Evolutionary conservation across 2,113 vertebrate genomes (phyloP).

Genomic region (Syngnathoides biaculeatus): DNA sequence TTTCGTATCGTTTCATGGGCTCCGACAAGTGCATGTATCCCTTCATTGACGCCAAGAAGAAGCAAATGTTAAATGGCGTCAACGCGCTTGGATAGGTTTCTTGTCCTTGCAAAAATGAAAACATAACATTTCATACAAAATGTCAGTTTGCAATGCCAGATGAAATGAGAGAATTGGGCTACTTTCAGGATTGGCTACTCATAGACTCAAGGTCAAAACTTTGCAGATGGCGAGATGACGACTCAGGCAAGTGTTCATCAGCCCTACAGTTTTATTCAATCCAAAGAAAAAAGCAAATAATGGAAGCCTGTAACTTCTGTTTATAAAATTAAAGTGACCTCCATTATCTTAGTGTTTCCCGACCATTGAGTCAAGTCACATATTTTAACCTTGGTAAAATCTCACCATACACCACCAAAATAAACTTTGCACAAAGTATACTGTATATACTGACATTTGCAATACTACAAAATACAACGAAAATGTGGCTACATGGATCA

Average conservation of each 20-base stretch:
- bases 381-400: no score
- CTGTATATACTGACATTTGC: no score
- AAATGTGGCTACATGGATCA: no score
- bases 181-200: slow-evolving; percentile 20
- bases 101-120: neutral
- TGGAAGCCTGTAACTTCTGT: neutral
- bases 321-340: slow-evolving; percentile 24
- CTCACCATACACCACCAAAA: no score
- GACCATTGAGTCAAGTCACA: neutral
- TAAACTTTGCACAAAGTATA: no score
- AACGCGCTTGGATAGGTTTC: slow-evolving; percentile 5
- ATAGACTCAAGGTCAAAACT: neutral
- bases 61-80: slow-evolving; percentile 15
- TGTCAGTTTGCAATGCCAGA: neutral
- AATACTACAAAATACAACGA: no score
- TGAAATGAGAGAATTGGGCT: slow-evolving; percentile 8
- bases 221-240: slow-evolving; percentile 16
- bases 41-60: slow-evolving; percentile 54
- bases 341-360: neutral
- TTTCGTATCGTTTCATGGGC: slow-evolving; percentile 57
- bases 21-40: slow-evolving; percentile 67
- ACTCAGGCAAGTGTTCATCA: slow-evolving; percentile 56
- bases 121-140: slow-evolving; percentile 7
- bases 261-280: neutral
- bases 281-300: neutral